These are phyloP conservation scores for Heterodera schachtii DNA, from an alignment of 1,140 invertebrate species.

Conservation along the genomic window DNA sequence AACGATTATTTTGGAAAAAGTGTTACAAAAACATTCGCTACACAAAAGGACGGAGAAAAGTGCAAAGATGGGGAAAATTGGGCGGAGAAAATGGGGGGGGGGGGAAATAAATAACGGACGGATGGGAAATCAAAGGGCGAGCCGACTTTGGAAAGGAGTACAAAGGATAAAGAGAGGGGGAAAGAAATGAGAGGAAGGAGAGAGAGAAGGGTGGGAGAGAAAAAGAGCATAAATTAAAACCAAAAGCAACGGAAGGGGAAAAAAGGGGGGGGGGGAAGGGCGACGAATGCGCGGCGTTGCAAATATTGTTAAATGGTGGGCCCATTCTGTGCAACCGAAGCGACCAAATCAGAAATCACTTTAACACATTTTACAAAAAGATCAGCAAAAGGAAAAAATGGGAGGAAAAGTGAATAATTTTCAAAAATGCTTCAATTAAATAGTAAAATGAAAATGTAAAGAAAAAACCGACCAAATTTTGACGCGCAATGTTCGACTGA, in stretches of 20 bases:
- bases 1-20: background rate
- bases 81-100: too few relatives aligned
- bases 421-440: background rate
- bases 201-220: too few relatives aligned
- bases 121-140: too few relatives aligned
- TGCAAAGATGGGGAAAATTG: background rate
- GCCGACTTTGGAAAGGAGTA: too few relatives aligned
- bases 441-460: background rate
- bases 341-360: background rate
- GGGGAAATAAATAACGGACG: background rate
- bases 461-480: conserved; percentile 13
- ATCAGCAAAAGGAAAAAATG: too few relatives aligned
- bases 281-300: background rate
- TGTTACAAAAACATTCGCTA: background rate
- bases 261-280: background rate
- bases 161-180: too few relatives aligned
- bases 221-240: too few relatives aligned
- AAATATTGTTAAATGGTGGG: background rate
- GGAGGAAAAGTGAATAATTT: too few relatives aligned
- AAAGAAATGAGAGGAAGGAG: too few relatives aligned
- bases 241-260: too few relatives aligned
- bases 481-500: conserved; percentile 17
- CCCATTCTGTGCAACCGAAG: background rate
- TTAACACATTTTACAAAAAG: too few relatives aligned
- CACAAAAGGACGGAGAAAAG: background rate